phyloP scores from a whole-genome alignment of 1,140 invertebrate species.

The Xylocopa sonorina region DNA sequence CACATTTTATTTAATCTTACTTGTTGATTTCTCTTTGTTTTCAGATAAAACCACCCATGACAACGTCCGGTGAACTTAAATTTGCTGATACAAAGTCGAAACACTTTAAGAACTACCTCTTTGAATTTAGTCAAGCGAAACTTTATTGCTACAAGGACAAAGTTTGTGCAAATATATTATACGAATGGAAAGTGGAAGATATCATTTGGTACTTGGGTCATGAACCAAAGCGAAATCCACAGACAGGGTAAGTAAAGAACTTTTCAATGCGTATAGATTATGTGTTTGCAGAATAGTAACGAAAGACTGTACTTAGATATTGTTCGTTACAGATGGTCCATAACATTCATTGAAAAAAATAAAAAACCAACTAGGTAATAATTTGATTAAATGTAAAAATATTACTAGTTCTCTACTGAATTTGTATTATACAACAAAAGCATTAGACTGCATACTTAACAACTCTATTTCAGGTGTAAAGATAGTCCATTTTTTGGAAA shows the following conservation, averaged over 20 bases:
- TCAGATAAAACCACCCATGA: slow-evolving; percentile 82
- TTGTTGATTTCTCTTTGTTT: neutral
- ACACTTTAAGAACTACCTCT: slow-evolving; percentile 88
- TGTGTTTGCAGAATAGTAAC: slow-evolving; percentile 18
- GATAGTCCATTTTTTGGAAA: slow-evolving; percentile 90
- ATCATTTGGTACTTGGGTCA: slow-evolving; percentile 91
- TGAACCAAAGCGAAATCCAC: slow-evolving; percentile 90
- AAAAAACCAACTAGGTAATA: slow-evolving; percentile 85
- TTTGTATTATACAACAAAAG: neutral
- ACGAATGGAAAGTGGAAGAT: slow-evolving; percentile 90
- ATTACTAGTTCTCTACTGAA: neutral
- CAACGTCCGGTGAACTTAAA: slow-evolving; percentile 87
- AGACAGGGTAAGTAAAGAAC: slow-evolving; percentile 82
- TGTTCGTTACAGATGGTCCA: slow-evolving; percentile 84
- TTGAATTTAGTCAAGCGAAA: slow-evolving; percentile 90
- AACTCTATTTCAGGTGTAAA: slow-evolving; percentile 84
- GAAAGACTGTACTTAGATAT: slow-evolving; percentile 12
- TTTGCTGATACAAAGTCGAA: slow-evolving; percentile 90
- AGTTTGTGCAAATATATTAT: slow-evolving; percentile 85
- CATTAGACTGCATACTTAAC: neutral
- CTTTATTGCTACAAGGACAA: slow-evolving; percentile 92
- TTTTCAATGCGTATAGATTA: neutral
- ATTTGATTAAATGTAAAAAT: neutral
- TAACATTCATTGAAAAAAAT: slow-evolving; percentile 89
- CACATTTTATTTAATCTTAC: neutral